Base-by-base conservation (phyloP, 2,888 invertebrate genomes). In the Cephonodes hylas region DNA sequence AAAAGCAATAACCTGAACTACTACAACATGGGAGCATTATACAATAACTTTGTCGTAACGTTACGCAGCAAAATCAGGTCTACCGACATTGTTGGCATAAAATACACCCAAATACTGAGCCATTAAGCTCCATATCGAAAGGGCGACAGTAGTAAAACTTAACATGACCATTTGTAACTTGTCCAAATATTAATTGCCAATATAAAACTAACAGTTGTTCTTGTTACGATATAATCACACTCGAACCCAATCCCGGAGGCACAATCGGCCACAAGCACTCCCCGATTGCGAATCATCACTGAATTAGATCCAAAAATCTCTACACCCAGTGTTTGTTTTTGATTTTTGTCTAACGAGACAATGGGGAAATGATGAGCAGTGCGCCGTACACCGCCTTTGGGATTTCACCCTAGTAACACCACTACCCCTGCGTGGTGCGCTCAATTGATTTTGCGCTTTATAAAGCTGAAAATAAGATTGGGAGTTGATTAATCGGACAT, bases 261-360 rank as follows among this genome's bases (percentile, higher is more conserved):
- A 77, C 91, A 84, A 86, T 89, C 82, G 81, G 74, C 83, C 78
- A 70, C 81, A 80, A 69, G 79, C 80, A 73, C 83, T 86, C 76
- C 31, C 53, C 74, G 64, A 89, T 88, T 77, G 83, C 83, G 83
- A 87, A 85, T 89, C 85, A 89, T 86, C 74, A 81, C 77, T 77
- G 80, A 88, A 86, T 88, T 85, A 87, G 86, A 84, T 81, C 85
- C 86, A 78, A 87, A 89, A 91, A 91, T 89, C 89, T 86, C 83
- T 70, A 77, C 79, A 79, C 81, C 70, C 85, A 86, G 85, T 91
- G 91, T 91, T 91, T 92, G 90, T 91, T 90, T 91, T 91, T 91
- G 91, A 91, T 92, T 92, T 92, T 91, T 91, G 91, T 91, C 88
- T 91, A 92, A 91, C 91, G 91, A 91, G 91, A 91, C 92, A 92